A percentile compares a stretch with the other conserved stretches of the same genome.
phyloP scores from a whole-genome alignment of 2,113 vertebrate genomes.

The Tricholaema leucomelas region DNA sequence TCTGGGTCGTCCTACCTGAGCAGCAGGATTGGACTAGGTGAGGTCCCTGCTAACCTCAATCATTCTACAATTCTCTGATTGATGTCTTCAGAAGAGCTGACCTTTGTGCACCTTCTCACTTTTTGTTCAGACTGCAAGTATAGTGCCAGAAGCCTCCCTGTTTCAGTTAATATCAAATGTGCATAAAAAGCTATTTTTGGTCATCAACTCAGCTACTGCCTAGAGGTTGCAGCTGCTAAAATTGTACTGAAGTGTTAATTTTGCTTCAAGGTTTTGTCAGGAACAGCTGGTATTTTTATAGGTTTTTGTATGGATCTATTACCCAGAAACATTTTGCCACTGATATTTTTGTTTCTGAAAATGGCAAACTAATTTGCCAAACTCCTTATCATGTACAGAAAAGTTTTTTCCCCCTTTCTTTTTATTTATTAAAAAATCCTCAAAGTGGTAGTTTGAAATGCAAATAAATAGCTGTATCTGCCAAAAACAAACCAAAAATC shows the following conservation, averaged over 20 bases:
- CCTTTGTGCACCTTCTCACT: not conserved
- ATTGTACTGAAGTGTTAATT: conserved; percentile 7
- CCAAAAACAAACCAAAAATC: not conserved
- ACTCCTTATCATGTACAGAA: not conserved
- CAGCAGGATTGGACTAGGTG: too few relatives aligned
- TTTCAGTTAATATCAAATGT: not conserved
- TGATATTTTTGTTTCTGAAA: not conserved
- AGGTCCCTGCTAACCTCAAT: too few relatives aligned
- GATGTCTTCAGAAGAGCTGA: not conserved
- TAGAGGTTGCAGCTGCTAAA: conserved; percentile 24
- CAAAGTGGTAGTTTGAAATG: not conserved
- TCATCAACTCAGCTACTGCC: not conserved
- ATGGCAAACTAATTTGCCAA: not conserved
- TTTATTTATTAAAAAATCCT: not conserved
- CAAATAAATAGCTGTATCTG: not conserved
- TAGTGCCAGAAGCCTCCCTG: not conserved
- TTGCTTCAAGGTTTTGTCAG: conserved; percentile 8
- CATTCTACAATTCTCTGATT: not conserved
- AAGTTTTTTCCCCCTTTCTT: not conserved
- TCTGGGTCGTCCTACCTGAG: too few relatives aligned
- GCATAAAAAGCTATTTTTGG: not conserved
- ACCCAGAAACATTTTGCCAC: not conserved
- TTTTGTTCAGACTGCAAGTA: not conserved
- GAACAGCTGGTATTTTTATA: conserved; percentile 14
- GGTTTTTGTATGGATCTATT: not conserved